These are phyloP conservation scores for Centruroides vittatus DNA, from an alignment of 1,140 invertebrate genomes.

Conservation along the genomic window DNA sequence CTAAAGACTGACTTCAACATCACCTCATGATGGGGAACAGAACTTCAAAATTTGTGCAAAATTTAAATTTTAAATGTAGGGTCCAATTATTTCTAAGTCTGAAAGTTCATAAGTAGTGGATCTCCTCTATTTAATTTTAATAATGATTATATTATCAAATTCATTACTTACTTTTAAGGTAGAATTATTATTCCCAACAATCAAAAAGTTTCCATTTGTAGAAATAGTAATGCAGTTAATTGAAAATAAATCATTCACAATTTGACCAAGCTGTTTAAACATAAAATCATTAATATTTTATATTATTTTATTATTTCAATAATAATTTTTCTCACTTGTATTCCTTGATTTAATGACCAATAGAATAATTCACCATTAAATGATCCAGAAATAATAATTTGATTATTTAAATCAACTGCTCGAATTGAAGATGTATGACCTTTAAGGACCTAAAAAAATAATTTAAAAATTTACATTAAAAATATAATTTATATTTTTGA, in stretches of 20 bases:
- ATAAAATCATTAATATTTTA: neutral
- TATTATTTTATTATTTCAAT: neutral
- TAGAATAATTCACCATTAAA: constrained; percentile 6
- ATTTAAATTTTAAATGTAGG: no score
- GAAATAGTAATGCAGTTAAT: constrained; percentile 5
- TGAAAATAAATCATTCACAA: constrained; percentile 4
- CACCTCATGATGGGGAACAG: no score
- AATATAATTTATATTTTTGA: no score
- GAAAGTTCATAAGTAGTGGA: no score
- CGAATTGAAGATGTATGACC: constrained; percentile 27
- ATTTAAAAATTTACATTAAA: no score
- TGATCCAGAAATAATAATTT: constrained; percentile 4
- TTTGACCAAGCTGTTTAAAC: constrained; percentile 3
- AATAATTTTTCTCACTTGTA: constrained; percentile 2
- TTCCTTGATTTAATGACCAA: constrained; percentile 6
- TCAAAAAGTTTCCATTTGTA: neutral
- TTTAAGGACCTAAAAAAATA: constrained; percentile 23
- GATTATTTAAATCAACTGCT: constrained; percentile 4
- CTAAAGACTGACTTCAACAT: no score
- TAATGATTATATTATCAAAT: no score
- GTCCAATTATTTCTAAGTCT: no score
- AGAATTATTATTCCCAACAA: constrained; percentile 9
- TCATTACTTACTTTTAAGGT: constrained; percentile 3
- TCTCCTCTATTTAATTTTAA: no score
- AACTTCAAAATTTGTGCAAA: no score